Conservation (phyloP, 2,797 vertebrate genomes). For the Sparus aurata region DNA sequence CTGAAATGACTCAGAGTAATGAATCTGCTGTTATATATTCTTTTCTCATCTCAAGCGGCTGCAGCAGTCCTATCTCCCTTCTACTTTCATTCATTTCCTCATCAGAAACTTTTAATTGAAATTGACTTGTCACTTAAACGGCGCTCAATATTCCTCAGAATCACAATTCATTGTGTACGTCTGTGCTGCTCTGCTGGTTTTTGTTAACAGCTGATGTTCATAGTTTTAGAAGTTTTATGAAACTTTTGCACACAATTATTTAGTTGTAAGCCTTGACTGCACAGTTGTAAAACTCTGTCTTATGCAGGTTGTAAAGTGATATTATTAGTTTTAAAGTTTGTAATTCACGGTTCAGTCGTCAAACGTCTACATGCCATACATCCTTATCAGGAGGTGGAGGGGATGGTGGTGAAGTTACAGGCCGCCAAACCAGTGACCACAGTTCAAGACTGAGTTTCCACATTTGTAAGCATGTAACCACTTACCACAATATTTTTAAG, state of each 20-base stretch:
- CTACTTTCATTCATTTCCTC: conserved; percentile 34
- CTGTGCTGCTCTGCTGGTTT: conserved; percentile 11
- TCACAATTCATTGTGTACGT: conserved; percentile 7
- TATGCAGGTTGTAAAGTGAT: background rate
- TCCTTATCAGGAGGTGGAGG: too few species aligned
- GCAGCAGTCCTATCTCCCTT: conserved; percentile 13
- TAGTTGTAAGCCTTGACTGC: background rate
- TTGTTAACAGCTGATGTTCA: background rate
- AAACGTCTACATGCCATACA: too few species aligned
- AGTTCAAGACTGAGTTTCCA: too few species aligned
- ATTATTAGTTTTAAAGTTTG: background rate
- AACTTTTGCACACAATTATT: background rate
- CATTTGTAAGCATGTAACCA: too few species aligned
- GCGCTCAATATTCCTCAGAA: background rate
- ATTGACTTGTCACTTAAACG: conserved; percentile 32
- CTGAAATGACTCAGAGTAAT: conserved; percentile 31
- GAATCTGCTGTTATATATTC: conserved; percentile 33
- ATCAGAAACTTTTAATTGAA: conserved; percentile 55
- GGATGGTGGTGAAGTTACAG: too few species aligned
- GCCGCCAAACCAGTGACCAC: too few species aligned
- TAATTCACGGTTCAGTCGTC: too few species aligned
- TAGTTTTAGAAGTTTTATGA: background rate
- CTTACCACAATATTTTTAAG: too few species aligned
- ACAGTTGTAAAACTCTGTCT: background rate
- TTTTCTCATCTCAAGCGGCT: conserved; percentile 10